phyloP scores from a whole-genome alignment of 2,888 invertebrate genomes.

The Drosophila nigricruria region DNA sequence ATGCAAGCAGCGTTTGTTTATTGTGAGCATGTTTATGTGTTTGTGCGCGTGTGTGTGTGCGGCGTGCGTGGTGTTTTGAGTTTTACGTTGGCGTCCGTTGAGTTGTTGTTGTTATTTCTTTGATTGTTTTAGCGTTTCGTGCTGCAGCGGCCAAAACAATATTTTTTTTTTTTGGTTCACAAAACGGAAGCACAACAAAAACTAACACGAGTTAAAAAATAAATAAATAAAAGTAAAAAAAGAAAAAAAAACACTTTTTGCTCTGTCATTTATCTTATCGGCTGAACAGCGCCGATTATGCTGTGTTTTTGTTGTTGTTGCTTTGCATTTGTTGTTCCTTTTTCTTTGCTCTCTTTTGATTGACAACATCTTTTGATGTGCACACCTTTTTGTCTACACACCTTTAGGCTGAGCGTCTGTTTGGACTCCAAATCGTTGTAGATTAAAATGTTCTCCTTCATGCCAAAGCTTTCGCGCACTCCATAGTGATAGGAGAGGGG shows the following conservation, averaged over 20 bases:
- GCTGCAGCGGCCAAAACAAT: constrained; percentile 51
- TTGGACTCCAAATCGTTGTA: constrained; percentile 96
- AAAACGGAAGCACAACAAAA: constrained; percentile 57
- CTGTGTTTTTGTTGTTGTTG: constrained; percentile 25
- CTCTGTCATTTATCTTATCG: constrained; percentile 69
- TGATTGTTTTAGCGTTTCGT: constrained; percentile 45
- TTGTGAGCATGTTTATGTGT: constrained; percentile 21
- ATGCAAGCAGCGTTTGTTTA: constrained; percentile 56
- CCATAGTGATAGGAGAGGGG: constrained; percentile 98
- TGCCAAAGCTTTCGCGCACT: constrained; percentile 98
- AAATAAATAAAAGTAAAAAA: constrained; percentile 13
- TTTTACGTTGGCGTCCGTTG: constrained; percentile 69
- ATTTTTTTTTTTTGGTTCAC: constrained; percentile 23
- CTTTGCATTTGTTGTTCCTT: constrained; percentile 27
- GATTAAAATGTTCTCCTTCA: constrained; percentile 96
- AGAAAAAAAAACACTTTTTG: constrained; percentile 34
- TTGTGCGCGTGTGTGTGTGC: constrained; percentile 22
- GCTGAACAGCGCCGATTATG: constrained; percentile 54
- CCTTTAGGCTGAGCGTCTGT: constrained; percentile 94
- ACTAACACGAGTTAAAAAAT: constrained; percentile 19
- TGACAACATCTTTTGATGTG: constrained; percentile 51
- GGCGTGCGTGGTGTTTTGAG: constrained; percentile 62
- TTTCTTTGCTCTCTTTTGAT: not conserved
- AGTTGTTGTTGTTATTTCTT: constrained; percentile 35
- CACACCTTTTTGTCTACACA: constrained; percentile 84